Base-by-base conservation (phyloP, 2,888 invertebrate species). In the Dynastes maya region DNA sequence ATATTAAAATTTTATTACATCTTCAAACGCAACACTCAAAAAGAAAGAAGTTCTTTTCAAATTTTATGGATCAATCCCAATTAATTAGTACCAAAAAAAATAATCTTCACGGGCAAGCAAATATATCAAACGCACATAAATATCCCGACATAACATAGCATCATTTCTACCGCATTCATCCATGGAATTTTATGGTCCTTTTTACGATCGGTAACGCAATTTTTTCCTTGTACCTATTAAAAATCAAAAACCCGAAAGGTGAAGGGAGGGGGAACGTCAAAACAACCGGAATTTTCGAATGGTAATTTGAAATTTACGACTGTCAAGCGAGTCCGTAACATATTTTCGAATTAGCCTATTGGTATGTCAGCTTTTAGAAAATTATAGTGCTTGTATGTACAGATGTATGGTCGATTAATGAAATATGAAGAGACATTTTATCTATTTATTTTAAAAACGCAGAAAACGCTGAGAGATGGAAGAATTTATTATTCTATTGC, bases 251-350 rank as follows among this genome's bases (percentile, higher is more conserved):
- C 22, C 5, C 22, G 29, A 11, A 67, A 5, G 5, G 40, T 49
- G 11, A 51, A 49, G 27, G 49, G 13, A 22, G 9, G 11, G 2
- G 45, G 11, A 45, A 45, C 45, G 45, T 45, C 45, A 45, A 45
- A 49, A 51, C 51, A 22, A n/a, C 11, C 22, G 45, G 51, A 68
- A 68, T 51, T 27, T 29, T 45, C 45, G 22, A 32, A 29, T 29
- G 68, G 68, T 29, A 22, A 29, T 68, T 68, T 51, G 29, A 27
- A 68, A 68, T 51, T 68, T 68, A 68, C 68, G 68, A 68, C 68
- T 29, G 51, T 68, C 51, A 49, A 68, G 37, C 40, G 37, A 6
- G 22, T n/a, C 40, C 29, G 11, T 53, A 16, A 16, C 16, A 51
- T 49, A 68, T 51, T 68, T 68, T 68, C n/a, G 13, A n/a, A 51